phyloP scores from a whole-genome alignment of 2,113 vertebrate species.

The Meriones unguiculatus region DNA sequence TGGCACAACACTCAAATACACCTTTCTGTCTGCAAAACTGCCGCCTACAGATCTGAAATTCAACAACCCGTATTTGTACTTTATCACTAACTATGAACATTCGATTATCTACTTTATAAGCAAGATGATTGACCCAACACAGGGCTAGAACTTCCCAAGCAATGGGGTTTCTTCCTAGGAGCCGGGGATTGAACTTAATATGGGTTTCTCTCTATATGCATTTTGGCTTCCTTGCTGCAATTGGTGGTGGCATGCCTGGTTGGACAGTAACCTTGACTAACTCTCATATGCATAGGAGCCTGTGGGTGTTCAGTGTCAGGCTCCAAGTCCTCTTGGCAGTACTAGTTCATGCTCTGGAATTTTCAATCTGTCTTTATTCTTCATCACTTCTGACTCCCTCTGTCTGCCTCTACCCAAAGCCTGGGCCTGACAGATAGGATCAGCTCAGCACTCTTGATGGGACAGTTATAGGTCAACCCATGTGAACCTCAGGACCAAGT shows the following conservation, averaged over 20 bases:
- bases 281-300: not conserved
- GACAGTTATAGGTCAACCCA: not conserved
- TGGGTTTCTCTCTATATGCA: fast-evolving
- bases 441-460: not conserved
- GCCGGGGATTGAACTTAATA: fast-evolving
- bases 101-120: not conserved
- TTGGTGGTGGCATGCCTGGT: too few relatives aligned
- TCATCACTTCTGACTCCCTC: not conserved
- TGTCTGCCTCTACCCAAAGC: not conserved
- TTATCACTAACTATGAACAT: fast-evolving
- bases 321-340: not conserved
- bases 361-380: not conserved
- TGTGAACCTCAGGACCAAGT: not conserved
- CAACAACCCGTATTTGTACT: slow-evolving; percentile 57
- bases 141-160: not conserved
- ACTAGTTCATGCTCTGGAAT: fast-evolving
- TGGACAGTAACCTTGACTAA: too few relatives aligned
- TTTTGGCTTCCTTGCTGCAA: too few relatives aligned
- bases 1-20: fast-evolving
- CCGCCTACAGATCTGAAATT: fast-evolving
- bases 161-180: fast-evolving
- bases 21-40: fast-evolving
- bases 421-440: not conserved
- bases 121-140: not conserved
- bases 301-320: not conserved